Conservation (phyloP, 2,797 vertebrate species). For the Cichlasoma orientale region DNA sequence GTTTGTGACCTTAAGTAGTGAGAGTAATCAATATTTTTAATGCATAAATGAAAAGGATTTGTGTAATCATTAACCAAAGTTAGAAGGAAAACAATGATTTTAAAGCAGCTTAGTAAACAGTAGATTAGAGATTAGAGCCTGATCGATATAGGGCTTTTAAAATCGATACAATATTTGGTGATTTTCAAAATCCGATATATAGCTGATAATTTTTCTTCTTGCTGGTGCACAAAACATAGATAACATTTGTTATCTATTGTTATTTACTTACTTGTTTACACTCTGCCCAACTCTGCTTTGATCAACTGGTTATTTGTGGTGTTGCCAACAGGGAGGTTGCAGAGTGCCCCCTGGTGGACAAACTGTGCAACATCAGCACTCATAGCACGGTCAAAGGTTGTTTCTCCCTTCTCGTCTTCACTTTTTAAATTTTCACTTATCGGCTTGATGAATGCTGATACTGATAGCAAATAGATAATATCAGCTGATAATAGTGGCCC, state of each 20-base stretch:
- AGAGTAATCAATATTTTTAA: constrained; percentile 19
- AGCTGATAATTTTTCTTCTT: neutral
- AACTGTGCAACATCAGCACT: neutral
- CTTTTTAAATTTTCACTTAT: neutral
- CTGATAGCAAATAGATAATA: neutral
- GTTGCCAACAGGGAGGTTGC: neutral
- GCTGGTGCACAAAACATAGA: neutral
- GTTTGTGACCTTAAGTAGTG: constrained; percentile 4
- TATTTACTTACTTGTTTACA: neutral
- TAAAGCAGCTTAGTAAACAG: too few relatives aligned
- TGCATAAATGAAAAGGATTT: neutral
- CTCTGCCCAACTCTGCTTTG: neutral
- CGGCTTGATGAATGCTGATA: neutral
- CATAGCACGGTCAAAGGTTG: neutral
- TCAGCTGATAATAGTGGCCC: neutral
- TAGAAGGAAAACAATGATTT: neutral
- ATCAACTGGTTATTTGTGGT: neutral
- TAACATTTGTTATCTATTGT: neutral
- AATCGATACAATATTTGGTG: neutral
- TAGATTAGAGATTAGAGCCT: neutral
- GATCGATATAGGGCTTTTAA: neutral
- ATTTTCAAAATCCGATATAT: neutral
- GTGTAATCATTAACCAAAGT: constrained; percentile 30
- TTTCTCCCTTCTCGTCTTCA: neutral
- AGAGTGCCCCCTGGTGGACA: neutral